phyloP scores from a whole-genome alignment of 2,113 vertebrate genomes.

The Otus sunia region DNA sequence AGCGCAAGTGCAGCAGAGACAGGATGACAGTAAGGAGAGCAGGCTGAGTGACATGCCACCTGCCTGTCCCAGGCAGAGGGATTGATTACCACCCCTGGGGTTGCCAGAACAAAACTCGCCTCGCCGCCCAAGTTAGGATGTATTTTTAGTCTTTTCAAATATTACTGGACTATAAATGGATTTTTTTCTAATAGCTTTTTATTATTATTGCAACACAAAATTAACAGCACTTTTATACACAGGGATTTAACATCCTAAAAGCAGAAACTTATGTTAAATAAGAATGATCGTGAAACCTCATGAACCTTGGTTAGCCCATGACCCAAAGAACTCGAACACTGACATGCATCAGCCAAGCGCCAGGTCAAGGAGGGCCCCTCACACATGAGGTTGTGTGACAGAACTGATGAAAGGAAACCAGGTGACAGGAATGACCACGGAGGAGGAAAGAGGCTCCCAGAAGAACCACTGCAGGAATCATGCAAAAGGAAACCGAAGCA shows the following conservation, averaged over 20 bases:
- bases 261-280: neutral
- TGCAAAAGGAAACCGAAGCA: neutral
- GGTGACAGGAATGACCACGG: accelerated
- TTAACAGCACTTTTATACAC: neutral
- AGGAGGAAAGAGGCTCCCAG: neutral
- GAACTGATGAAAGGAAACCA: neutral
- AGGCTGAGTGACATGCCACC: slow-evolving; percentile 29
- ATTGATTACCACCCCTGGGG: neutral
- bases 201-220: neutral
- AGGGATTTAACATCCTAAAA: neutral
- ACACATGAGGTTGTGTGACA: accelerated
- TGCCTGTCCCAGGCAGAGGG: slow-evolving; percentile 5
- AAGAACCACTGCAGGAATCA: neutral
- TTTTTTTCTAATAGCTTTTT: neutral
- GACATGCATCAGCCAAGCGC: accelerated
- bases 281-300: neutral
- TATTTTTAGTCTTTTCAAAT: slow-evolving; percentile 60
- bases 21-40: neutral
- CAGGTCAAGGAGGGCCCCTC: neutral
- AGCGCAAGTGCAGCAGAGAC: neutral
- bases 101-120: neutral
- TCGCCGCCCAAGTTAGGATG: neutral
- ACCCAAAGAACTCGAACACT: neutral
- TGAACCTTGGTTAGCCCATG: neutral
- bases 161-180: neutral